A percentile compares a stretch with the other conserved stretches of the same genome.
Conservation (phyloP, 92 coral and sea anemone species). For the Ricordea florida region DNA sequence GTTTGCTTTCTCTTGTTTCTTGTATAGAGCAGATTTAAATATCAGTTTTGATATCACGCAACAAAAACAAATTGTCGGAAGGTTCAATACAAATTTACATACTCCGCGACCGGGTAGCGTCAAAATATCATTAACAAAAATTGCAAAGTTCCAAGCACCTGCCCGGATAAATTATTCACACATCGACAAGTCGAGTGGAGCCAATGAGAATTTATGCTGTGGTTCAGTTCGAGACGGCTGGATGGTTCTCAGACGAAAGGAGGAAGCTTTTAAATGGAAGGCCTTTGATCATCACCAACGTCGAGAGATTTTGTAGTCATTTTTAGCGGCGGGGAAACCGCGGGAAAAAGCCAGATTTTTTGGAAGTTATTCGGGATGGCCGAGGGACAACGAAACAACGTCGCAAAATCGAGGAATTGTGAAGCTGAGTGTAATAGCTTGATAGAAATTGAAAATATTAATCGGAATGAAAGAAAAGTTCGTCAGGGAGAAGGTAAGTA, state of each 20-base stretch:
- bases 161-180: slow-evolving; percentile 25
- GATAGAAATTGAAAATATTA: neutral
- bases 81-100: too few species aligned
- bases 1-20: too few species aligned
- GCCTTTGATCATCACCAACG: neutral
- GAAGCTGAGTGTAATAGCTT: slow-evolving; percentile 14
- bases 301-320: too few species aligned
- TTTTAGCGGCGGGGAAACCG: too few species aligned
- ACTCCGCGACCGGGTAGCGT: too few species aligned
- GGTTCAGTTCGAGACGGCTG: slow-evolving; percentile 1
- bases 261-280: neutral
- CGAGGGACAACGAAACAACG: neutral
- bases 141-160: slow-evolving; percentile 3
- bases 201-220: slow-evolving; percentile 15
- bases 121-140: neutral
- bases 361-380: neutral
- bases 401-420: neutral
- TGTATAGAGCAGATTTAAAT: too few species aligned
- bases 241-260: neutral
- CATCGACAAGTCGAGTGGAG: neutral
- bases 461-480: neutral
- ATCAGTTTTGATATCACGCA: too few species aligned
- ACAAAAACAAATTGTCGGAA: too few species aligned
- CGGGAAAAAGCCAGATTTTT: too few species aligned
- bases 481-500: neutral